Base-by-base conservation (phyloP, 2,888 invertebrate genomes). In the Epistrophe eligans region DNA sequence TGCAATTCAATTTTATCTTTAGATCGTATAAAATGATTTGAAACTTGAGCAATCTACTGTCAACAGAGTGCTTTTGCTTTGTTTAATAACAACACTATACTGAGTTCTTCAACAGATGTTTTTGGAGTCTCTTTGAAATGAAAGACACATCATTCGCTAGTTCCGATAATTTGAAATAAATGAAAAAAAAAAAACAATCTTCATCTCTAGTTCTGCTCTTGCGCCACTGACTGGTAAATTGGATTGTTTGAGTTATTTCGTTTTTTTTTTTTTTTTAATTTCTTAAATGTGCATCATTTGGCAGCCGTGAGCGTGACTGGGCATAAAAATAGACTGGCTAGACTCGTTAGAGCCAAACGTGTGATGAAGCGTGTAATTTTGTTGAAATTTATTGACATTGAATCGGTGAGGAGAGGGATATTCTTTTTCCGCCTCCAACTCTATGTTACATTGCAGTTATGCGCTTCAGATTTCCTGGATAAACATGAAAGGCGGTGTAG, bases 321-420 rank as follows among this genome's bases (percentile, higher is more conserved):
- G 50, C 72, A 67, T 72, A 82, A 71, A 85, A 82, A 82, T 82
- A 82, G 85, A 74, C 60, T 64, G 45, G 17, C 45, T 48, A 67
- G 45, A 38, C 70, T 73, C 58, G 43, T 58, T 15, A n/a, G 52
- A 74, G 79, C 77, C 77, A 73, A 85, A 73, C 60, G 73, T 58
- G 79, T 71, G 87, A 83, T 87, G 87, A 72, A 87, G 87, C 87
- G 79, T 87, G 71, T 83, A 87, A 87, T 87, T 83, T 74, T 79
- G 52, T 43, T 83, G 45, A 83, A 83, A 87, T 87, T 87, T 87
- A 87, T 87, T 79, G 87, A 87, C 85, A 82, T 74, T 50, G 77
- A 55, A 74, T 85, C 82, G 62, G 72, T 3, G 64, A 64, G 45
- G n/a, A 24, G 67, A 38, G 66, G 35, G 38, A 19, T 35, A 48